These are phyloP conservation scores for Latrodectus elegans DNA, from an alignment of 2,888 invertebrate genomes.

Conservation along the genomic window DNA sequence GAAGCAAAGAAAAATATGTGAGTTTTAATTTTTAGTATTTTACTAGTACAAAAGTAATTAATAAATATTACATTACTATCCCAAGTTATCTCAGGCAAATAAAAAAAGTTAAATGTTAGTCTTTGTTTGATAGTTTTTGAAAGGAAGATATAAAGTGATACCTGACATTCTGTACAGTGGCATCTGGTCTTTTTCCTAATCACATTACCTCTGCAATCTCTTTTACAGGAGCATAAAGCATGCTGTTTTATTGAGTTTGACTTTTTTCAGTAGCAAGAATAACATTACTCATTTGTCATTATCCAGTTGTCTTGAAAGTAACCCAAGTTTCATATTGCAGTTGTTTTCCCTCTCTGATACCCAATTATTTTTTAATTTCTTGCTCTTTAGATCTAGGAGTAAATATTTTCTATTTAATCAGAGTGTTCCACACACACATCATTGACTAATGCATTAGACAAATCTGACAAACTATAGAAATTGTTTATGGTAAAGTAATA, in stretches of 20 bases:
- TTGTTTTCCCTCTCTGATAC: slow-evolving; percentile 8
- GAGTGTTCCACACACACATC: slow-evolving; percentile 34
- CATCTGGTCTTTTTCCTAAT: slow-evolving; percentile 10
- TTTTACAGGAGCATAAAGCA: slow-evolving; percentile 5
- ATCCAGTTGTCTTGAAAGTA: slow-evolving; percentile 12
- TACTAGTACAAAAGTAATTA: background rate
- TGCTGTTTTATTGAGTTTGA: slow-evolving; percentile 22
- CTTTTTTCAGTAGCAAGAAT: slow-evolving; percentile 4
- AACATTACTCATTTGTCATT: no score
- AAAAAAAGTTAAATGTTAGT: background rate
- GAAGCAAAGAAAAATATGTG: slow-evolving; percentile 4
- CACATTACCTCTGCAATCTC: slow-evolving; percentile 8
- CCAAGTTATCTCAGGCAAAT: slow-evolving; percentile 8
- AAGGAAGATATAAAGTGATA: slow-evolving; percentile 20
- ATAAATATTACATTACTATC: background rate
- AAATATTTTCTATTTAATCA: slow-evolving; percentile 16
- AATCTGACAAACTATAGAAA: background rate
- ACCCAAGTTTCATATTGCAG: slow-evolving; percentile 5
- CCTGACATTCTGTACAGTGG: slow-evolving; percentile 17
- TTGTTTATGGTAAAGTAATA: background rate
- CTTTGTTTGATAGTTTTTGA: background rate
- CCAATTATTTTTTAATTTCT: slow-evolving; percentile 15
- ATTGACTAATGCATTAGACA: background rate
- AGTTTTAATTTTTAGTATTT: slow-evolving; percentile 1
- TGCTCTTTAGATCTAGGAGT: slow-evolving; percentile 2